Evolutionary conservation across 2,797 vertebrate genomes (phyloP).

Genomic region (Dryobates pubescens): DNA sequence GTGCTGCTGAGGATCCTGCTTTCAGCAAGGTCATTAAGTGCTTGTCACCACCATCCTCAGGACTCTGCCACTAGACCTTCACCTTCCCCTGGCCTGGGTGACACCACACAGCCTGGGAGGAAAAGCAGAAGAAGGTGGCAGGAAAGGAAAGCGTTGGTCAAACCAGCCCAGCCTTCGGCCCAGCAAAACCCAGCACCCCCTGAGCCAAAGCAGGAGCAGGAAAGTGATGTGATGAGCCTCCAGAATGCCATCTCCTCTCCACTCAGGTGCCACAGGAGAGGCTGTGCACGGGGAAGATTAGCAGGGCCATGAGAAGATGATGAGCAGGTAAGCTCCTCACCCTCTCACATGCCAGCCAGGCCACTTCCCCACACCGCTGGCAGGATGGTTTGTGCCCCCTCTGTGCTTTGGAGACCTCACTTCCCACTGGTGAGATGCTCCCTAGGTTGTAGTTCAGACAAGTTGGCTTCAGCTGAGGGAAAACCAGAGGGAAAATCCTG

Average conservation of each 20-base stretch:
- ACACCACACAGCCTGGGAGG: background rate
- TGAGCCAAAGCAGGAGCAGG: background rate
- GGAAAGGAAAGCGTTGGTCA: background rate
- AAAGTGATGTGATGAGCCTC: background rate
- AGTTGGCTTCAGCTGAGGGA: conserved; percentile 40
- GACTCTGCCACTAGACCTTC: background rate
- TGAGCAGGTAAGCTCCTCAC: background rate
- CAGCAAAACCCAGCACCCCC: background rate
- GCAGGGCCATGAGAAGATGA: background rate
- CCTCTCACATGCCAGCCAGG: background rate
- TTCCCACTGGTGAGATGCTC: conserved; percentile 52
- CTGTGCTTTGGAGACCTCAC: conserved; percentile 35
- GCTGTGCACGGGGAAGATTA: background rate
- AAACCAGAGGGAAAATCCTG: conserved; percentile 57
- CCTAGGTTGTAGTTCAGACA: conserved; percentile 44
- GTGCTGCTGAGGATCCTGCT: background rate
- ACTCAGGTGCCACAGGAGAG: background rate
- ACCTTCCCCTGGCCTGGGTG: background rate
- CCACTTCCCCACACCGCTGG: background rate
- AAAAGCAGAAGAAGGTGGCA: background rate
- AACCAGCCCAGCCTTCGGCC: background rate
- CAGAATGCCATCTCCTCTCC: background rate
- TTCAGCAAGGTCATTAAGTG: fast-evolving
- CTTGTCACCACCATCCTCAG: background rate
- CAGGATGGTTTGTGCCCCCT: background rate